Evolutionary conservation across 2,888 invertebrate species (phyloP).

Genomic region (Vannuccia rotundouncinata): DNA sequence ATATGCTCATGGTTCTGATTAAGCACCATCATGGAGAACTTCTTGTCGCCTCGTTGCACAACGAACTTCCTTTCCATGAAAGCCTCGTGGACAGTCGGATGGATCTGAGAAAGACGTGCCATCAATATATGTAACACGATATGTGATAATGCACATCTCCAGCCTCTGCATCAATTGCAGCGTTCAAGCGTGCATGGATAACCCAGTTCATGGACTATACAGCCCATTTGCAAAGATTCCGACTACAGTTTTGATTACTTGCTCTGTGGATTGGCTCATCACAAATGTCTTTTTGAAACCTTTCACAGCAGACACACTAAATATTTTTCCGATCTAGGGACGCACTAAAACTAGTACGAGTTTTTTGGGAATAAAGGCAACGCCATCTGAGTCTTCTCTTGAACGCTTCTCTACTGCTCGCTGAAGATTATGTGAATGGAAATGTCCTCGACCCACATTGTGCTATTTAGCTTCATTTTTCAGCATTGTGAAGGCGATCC

Average conservation of each 20-base stretch:
- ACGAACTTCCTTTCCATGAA: slow-evolving; percentile 31
- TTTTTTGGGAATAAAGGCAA: background rate
- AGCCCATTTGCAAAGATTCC: slow-evolving; percentile 17
- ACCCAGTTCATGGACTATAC: slow-evolving; percentile 17
- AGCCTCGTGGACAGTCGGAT: slow-evolving; percentile 31
- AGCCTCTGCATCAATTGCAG: slow-evolving; percentile 21
- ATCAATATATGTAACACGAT: slow-evolving; percentile 12
- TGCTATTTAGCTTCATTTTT: slow-evolving; percentile 25
- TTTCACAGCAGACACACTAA: slow-evolving; percentile 9
- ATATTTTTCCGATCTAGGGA: slow-evolving; percentile 14
- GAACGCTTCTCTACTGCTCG: slow-evolving; percentile 1
- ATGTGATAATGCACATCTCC: slow-evolving; percentile 17
- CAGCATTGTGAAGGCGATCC: slow-evolving; percentile 17
- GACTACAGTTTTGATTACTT: slow-evolving; percentile 20
- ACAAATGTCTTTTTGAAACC: slow-evolving; percentile 12
- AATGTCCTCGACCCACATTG: slow-evolving; percentile 1
- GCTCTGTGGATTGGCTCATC: slow-evolving; percentile 25
- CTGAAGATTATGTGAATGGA: slow-evolving; percentile 25
- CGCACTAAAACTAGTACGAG: slow-evolving; percentile 22
- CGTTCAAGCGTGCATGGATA: slow-evolving; percentile 13
- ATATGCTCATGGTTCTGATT: slow-evolving; percentile 24
- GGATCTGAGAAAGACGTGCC: slow-evolving; percentile 32
- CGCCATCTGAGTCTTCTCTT: slow-evolving; percentile 22
- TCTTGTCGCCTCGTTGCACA: slow-evolving; percentile 33
- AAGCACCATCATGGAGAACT: slow-evolving; percentile 23